Evolutionary conservation across 2,797 vertebrate genomes (phyloP), one percentile per base, ranked within the genome.

Genomic region (Kryptolebias ocellatus): DNA sequence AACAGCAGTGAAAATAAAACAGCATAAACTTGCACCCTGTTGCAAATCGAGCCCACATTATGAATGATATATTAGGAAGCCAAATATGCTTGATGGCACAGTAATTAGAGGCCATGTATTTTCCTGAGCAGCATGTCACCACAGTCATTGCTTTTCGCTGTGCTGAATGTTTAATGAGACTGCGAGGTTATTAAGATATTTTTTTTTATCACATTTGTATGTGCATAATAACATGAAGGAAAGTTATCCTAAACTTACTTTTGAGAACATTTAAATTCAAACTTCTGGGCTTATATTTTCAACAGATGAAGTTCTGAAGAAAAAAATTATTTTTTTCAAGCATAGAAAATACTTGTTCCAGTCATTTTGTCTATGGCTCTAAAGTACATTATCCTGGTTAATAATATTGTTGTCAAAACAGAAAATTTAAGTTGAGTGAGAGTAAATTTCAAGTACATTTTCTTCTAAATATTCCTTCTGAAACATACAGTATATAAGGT

Each of bases 131-230:
- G 63, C 67, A 58, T 66, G 75, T 83, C 27, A 71, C 74, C 64
- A 54, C 70, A 72, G 73, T 86, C 87, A 91, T 61, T 0, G 15
- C 68, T 65, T 64, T 82, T 87, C 56, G 45, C 62, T 37, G 63
- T 75, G 81, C 89, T 92, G 74, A 89, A 92, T 91, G 75, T 87
- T 88, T 87, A 85, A 89, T 86, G 80, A 87, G 86, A 60, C 70
- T 72, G 70, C 67, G 74, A 63, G 69, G 61, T 71, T 77, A 76
- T 88, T 80, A 89, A 91, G 89, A 83, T 84, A 89, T 89, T 82
- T 89, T 87, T 85, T 74, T 24, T 24, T 24, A 24, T 1, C 73
- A 56, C 62, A 84, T 83, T 86, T 88, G 61, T 71, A 83, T 89
- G 83, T 77, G 80, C 79, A 84, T 84, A 86, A 81, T 87, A 65